Conservation (phyloP, 1,140 invertebrate genomes). For the Lepeophtheirus salmonis region DNA sequence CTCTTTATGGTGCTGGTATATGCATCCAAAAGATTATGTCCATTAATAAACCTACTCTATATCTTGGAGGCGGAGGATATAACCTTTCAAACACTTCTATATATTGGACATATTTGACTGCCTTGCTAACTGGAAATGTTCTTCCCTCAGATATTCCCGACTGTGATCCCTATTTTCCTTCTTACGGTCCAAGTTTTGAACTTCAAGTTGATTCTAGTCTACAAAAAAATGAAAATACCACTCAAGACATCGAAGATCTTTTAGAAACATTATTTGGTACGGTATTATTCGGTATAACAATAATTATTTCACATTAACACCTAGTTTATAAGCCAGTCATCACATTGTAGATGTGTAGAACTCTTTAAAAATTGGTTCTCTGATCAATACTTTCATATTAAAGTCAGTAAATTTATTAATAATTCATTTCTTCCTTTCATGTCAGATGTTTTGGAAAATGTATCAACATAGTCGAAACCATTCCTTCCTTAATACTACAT, state of each 20-base stretch:
- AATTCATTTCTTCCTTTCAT: not conserved
- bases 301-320: too few relatives aligned
- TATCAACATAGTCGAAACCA: not conserved
- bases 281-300: too few relatives aligned
- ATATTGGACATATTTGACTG: conserved; percentile 10
- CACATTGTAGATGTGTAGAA: too few relatives aligned
- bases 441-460: not conserved
- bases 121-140: not conserved
- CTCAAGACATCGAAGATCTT: not conserved
- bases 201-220: not conserved
- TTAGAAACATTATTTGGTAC: not conserved
- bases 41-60: not conserved
- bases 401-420: not conserved
- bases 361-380: too few relatives aligned
- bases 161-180: conserved; percentile 4
- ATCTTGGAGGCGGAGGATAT: conserved; percentile 16
- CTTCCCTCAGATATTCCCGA: conserved; percentile 13
- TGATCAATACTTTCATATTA: too few relatives aligned
- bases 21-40: not conserved
- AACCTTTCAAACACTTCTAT: not conserved
- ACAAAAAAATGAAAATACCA: not conserved
- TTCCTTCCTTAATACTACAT: too few relatives aligned
- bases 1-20: not conserved
- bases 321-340: too few relatives aligned
- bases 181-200: conserved; percentile 12